Conservation (phyloP, 2,888 invertebrate species). For the Ormyrus thymus region DNA sequence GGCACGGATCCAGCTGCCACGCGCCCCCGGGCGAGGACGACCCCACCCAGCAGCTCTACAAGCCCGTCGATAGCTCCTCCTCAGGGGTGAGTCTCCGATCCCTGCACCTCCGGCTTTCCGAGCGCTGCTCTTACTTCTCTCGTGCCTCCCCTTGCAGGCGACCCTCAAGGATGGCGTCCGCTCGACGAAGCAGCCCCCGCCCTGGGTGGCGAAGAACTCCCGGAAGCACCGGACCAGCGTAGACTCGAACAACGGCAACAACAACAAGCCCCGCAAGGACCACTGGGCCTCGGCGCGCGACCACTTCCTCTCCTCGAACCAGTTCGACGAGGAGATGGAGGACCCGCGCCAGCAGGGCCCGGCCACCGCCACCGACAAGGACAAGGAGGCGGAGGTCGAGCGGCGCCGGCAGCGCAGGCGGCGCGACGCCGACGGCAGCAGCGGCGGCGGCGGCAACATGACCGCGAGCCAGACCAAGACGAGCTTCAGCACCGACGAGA, state of each 20-base stretch:
- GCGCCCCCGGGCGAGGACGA: slow-evolving; percentile 65
- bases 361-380: slow-evolving; percentile 56
- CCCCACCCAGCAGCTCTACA: slow-evolving; percentile 70
- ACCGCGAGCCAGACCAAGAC: slow-evolving; percentile 60
- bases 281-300: slow-evolving; percentile 73
- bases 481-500: slow-evolving; percentile 58
- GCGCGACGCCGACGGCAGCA: slow-evolving; percentile 57
- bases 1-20: slow-evolving; percentile 64
- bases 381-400: slow-evolving; percentile 65
- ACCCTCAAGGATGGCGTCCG: slow-evolving; percentile 66
- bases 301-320: slow-evolving; percentile 66
- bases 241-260: slow-evolving; percentile 66
- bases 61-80: slow-evolving; percentile 72
- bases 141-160: slow-evolving; percentile 60
- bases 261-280: slow-evolving; percentile 67
- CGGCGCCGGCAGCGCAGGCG: slow-evolving; percentile 60
- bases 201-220: slow-evolving; percentile 68
- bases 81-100: slow-evolving; percentile 58
- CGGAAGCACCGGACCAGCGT: slow-evolving; percentile 66
- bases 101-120: background rate
- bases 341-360: slow-evolving; percentile 63
- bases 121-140: background rate
- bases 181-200: slow-evolving; percentile 65
- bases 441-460: slow-evolving; percentile 44
- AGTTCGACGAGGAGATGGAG: slow-evolving; percentile 65